Conservation (phyloP, 2,113 vertebrate species). For the Meriones unguiculatus region DNA sequence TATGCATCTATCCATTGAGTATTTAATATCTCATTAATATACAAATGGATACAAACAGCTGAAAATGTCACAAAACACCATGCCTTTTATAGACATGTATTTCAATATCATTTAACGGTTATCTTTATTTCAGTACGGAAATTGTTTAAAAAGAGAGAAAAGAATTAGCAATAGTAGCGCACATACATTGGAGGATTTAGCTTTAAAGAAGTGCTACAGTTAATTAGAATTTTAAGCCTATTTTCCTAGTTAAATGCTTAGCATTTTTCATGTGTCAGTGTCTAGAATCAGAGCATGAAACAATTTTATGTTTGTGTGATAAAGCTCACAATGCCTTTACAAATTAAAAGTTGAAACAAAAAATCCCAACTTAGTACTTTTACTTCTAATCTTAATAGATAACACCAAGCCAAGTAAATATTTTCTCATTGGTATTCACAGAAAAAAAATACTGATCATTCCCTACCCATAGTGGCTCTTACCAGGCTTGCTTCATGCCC, state of each 20-base stretch:
- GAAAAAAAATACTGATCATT: not conserved
- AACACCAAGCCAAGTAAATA: too few relatives aligned
- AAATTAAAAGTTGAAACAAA: not conserved
- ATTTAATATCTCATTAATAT: not conserved
- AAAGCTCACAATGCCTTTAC: not conserved
- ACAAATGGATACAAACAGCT: not conserved
- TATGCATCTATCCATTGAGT: not conserved
- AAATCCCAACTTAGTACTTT: not conserved
- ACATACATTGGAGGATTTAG: not conserved
- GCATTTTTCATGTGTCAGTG: not conserved
- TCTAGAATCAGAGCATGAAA: not conserved
- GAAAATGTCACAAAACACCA: not conserved
- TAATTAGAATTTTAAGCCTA: not conserved
- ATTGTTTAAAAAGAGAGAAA: not conserved
- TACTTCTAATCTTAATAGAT: not conserved
- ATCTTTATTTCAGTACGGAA: not conserved
- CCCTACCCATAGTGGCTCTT: fast-evolving
- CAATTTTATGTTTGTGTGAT: not conserved
- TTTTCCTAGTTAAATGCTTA: not conserved
- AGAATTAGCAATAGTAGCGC: not conserved
- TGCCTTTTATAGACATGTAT: not conserved
- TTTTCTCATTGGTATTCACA: not conserved
- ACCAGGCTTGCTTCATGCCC: not conserved
- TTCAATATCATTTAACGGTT: not conserved
- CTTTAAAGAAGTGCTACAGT: not conserved